phyloP scores from a whole-genome alignment of 2,113 vertebrate genomes.

The Coreoperca whiteheadi region DNA sequence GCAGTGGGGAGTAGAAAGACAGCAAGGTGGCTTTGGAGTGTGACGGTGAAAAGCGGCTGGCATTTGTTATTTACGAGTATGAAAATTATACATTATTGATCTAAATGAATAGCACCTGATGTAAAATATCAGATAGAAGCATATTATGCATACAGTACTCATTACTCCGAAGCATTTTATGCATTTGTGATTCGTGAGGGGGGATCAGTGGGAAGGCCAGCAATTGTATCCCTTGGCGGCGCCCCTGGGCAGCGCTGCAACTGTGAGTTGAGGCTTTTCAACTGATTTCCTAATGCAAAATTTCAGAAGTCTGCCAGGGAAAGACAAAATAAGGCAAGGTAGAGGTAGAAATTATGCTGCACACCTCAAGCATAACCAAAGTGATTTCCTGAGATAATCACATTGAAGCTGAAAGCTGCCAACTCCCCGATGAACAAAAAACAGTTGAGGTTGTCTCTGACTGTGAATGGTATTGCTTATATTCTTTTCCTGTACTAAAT shows the following conservation, averaged over 20 bases:
- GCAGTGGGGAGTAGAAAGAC: constrained; percentile 23
- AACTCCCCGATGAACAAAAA: neutral
- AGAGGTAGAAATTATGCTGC: neutral
- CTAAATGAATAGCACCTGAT: too few species aligned
- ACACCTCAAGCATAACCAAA: constrained; percentile 16
- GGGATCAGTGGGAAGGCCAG: too few species aligned
- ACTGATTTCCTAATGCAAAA: neutral
- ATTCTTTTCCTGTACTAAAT: neutral
- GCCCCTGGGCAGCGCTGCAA: too few species aligned
- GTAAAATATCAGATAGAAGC: too few species aligned
- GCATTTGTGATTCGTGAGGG: too few species aligned
- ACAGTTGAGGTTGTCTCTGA: neutral
- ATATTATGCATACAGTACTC: too few species aligned
- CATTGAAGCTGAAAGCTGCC: neutral
- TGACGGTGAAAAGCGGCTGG: too few species aligned
- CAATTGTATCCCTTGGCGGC: too few species aligned
- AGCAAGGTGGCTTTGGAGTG: neutral
- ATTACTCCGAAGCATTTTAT: too few species aligned
- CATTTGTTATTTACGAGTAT: too few species aligned
- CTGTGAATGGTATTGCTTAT: neutral
- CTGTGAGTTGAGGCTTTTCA: neutral
- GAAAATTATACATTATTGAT: too few species aligned
- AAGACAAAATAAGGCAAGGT: neutral
- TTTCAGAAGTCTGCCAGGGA: constrained; percentile 1
- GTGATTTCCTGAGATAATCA: constrained; percentile 38